These are phyloP conservation scores for Drosophila conformis DNA, from an alignment of 2,888 invertebrate species.

Conservation along the genomic window DNA sequence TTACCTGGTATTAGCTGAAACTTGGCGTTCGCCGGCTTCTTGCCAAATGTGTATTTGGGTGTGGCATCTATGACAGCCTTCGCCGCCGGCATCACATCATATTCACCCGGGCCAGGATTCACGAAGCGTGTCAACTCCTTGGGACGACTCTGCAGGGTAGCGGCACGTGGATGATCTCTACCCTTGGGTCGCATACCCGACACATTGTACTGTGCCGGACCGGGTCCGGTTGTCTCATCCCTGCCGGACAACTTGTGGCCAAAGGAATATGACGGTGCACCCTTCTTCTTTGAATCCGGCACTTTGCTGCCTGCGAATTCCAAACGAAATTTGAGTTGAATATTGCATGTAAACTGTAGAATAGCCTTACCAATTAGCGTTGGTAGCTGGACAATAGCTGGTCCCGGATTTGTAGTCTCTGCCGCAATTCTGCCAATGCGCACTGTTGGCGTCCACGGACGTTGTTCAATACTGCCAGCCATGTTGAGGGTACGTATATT, in stretches of 20 bases:
- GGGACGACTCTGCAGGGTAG: slow-evolving; percentile 92
- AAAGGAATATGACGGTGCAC: slow-evolving; percentile 93
- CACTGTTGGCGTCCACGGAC: slow-evolving; percentile 96
- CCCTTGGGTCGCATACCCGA: slow-evolving; percentile 94
- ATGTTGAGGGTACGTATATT: slow-evolving; percentile 72
- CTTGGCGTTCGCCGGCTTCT: slow-evolving; percentile 88
- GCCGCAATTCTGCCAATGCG: slow-evolving; percentile 95
- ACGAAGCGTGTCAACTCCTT: slow-evolving; percentile 84
- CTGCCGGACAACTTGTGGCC: slow-evolving; percentile 88
- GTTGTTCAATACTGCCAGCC: slow-evolving; percentile 90
- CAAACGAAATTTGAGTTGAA: background rate
- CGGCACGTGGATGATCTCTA: slow-evolving; percentile 90
- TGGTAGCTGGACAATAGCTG: slow-evolving; percentile 93
- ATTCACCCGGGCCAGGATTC: slow-evolving; percentile 96
- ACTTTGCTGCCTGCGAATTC: slow-evolving; percentile 88
- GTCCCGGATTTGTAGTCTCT: slow-evolving; percentile 94
- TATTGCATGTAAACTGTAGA: background rate
- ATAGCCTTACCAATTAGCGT: slow-evolving; percentile 90
- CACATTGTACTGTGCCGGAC: slow-evolving; percentile 96
- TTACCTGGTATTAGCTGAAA: slow-evolving; percentile 89
- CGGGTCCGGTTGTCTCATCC: slow-evolving; percentile 89
- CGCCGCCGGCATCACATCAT: slow-evolving; percentile 91
- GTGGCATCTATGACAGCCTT: slow-evolving; percentile 85
- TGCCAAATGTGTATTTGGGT: slow-evolving; percentile 91
- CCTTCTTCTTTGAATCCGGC: slow-evolving; percentile 90